Percentiles rank a stretch among this genome's conserved stretches.
phyloP scores from a whole-genome alignment of 2,113 vertebrate species.

The Pseudorhombus dupliciocellatus region DNA sequence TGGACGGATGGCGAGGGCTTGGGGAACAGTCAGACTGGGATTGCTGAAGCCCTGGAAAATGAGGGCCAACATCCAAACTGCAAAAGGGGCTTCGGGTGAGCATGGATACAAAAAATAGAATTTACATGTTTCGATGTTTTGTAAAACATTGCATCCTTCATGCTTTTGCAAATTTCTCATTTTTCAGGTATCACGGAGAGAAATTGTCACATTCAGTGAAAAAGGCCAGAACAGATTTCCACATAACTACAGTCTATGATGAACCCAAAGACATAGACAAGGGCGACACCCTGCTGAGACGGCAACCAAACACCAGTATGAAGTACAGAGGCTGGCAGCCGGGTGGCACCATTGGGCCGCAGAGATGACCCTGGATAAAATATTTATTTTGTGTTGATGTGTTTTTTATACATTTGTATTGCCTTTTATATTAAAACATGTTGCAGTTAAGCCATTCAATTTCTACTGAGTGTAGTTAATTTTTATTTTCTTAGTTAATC shows the following conservation, averaged over 20 bases:
- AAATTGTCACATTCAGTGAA: slow-evolving; percentile 85
- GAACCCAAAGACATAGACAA: slow-evolving; percentile 86
- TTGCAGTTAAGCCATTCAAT: not conserved
- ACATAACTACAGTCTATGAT: slow-evolving; percentile 92
- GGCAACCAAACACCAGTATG: slow-evolving; percentile 88
- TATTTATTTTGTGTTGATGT: not conserved
- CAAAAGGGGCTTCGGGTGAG: slow-evolving; percentile 96
- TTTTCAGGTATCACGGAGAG: slow-evolving; percentile 92
- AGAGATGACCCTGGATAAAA: slow-evolving; percentile 46
- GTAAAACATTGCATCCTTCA: not conserved
- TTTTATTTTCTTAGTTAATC: not conserved
- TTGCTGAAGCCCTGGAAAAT: slow-evolving; percentile 88
- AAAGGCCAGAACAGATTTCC: slow-evolving; percentile 77
- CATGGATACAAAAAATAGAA: slow-evolving; percentile 10
- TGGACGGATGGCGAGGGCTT: slow-evolving; percentile 94
- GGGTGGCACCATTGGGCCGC: slow-evolving; percentile 62
- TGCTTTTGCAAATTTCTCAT: not conserved
- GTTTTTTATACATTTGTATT: not conserved
- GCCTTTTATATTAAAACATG: slow-evolving; percentile 30
- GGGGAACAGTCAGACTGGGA: slow-evolving; percentile 86
- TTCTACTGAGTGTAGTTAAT: not conserved
- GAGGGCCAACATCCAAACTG: slow-evolving; percentile 94
- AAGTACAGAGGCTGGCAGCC: slow-evolving; percentile 85
- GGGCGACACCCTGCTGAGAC: slow-evolving; percentile 85
- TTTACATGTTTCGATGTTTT: not conserved